Conservation (phyloP, 2,888 invertebrate species). For the Smittia aterrima region DNA sequence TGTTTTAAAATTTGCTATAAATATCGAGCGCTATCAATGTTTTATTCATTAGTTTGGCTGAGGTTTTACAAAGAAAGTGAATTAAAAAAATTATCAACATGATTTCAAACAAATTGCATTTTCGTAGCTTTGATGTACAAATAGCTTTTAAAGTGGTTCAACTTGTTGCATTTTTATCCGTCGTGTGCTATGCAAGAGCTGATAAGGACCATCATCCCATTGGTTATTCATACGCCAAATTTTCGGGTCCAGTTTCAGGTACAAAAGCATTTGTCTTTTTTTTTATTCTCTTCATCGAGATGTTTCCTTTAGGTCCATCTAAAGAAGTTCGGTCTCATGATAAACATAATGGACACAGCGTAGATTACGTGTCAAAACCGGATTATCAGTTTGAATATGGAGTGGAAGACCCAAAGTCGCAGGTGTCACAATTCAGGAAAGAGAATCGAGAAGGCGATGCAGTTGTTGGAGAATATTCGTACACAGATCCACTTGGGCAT, state of each 20-base stretch:
- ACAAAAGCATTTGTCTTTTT: not conserved
- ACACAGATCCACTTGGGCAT: conserved; percentile 67
- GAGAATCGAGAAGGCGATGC: conserved; percentile 71
- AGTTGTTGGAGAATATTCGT: conserved; percentile 69
- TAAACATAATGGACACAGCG: conserved; percentile 57
- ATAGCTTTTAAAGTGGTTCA: not conserved
- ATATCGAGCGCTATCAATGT: conserved; percentile 19
- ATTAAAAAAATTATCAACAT: not conserved
- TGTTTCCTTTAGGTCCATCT: conserved; percentile 47
- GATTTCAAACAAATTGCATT: not conserved
- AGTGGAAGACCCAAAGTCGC: conserved; percentile 70
- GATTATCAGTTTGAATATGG: conserved; percentile 75
- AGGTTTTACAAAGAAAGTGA: not conserved
- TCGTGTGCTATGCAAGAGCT: not conserved
- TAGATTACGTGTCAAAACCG: conserved; percentile 71
- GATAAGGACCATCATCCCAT: not conserved
- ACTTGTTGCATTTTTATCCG: not conserved
- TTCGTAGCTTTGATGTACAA: not conserved
- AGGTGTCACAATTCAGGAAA: conserved; percentile 70
- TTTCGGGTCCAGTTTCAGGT: conserved; percentile 73
- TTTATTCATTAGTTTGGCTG: not conserved
- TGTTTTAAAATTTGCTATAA: conserved; percentile 29
- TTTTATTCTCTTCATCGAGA: not conserved
- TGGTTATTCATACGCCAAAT: conserved; percentile 69
- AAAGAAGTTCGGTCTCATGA: conserved; percentile 49